phyloP scores from a whole-genome alignment of 1,140 invertebrate genomes.

The Drosophila leontia region DNA sequence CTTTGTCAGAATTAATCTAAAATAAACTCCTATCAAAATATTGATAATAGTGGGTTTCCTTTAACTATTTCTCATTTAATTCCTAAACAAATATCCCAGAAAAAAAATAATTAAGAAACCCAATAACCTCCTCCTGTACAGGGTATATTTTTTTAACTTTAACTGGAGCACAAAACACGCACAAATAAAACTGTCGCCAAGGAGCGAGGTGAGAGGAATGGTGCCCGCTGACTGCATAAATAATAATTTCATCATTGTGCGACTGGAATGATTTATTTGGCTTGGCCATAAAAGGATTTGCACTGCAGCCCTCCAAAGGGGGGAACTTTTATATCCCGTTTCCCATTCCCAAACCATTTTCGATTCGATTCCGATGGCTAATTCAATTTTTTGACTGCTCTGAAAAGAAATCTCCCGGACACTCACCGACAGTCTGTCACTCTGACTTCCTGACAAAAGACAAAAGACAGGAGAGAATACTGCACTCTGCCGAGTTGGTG shows the following conservation, averaged over 20 bases:
- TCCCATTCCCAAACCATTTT: constrained; percentile 1
- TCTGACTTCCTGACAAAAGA: constrained; percentile 28
- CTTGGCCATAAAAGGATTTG: constrained; percentile 71
- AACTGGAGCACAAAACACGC: constrained; percentile 73
- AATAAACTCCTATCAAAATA: no score
- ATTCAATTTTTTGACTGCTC: constrained; percentile 73
- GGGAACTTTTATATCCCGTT: constrained; percentile 30
- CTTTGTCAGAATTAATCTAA: no score
- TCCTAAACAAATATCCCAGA: fast-evolving
- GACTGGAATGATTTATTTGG: constrained; percentile 78
- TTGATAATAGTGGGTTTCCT: not conserved
- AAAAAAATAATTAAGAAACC: not conserved
- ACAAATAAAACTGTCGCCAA: constrained; percentile 31
- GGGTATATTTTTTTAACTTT: constrained; percentile 56
- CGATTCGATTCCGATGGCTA: constrained; percentile 61
- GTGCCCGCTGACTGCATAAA: constrained; percentile 70
- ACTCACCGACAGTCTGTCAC: constrained; percentile 64
- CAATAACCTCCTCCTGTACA: not conserved
- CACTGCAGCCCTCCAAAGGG: not conserved
- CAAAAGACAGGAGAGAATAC: constrained; percentile 16
- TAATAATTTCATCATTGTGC: constrained; percentile 85
- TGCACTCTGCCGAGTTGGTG: constrained; percentile 19
- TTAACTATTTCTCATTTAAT: not conserved
- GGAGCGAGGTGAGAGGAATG: constrained; percentile 15
- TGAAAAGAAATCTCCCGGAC: constrained; percentile 34